Percentiles rank a stretch among this genome's conserved stretches.
Evolutionary conservation across 2,113 vertebrate genomes (phyloP).

Genomic region (Callaeas wilsoni): DNA sequence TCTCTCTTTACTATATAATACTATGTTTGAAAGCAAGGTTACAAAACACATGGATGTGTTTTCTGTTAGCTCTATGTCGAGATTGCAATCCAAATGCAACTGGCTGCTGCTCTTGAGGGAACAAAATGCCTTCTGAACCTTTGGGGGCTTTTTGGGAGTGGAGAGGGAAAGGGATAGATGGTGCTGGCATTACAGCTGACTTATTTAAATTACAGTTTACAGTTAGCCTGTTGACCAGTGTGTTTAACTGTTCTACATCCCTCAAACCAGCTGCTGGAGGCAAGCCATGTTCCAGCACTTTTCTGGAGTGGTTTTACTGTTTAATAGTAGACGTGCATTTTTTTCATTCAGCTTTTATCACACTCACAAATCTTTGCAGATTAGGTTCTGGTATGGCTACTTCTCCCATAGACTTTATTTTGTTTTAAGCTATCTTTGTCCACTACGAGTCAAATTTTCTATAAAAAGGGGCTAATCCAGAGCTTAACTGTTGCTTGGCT

Average conservation of each 20-base stretch:
- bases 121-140: not conserved
- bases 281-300: not conserved
- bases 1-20: not conserved
- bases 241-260: not conserved
- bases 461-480: not conserved
- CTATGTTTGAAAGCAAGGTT: constrained; percentile 1
- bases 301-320: not conserved
- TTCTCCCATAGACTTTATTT: not conserved
- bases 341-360: not conserved
- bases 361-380: not conserved
- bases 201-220: not conserved
- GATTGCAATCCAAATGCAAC: not conserved
- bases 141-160: not conserved
- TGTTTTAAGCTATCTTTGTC: not conserved
- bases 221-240: not conserved
- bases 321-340: not conserved
- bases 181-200: not conserved
- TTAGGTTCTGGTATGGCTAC: not conserved
- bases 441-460: not conserved
- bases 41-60: not conserved
- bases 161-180: not conserved
- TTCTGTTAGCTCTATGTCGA: not conserved
- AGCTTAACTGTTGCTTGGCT: not conserved
- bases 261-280: not conserved
- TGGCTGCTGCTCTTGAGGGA: not conserved